Evolutionary conservation across 2,797 vertebrate species (phyloP), one percentile per base, ranked within the genome.

Genomic region (Nannoperca obscura): DNA sequence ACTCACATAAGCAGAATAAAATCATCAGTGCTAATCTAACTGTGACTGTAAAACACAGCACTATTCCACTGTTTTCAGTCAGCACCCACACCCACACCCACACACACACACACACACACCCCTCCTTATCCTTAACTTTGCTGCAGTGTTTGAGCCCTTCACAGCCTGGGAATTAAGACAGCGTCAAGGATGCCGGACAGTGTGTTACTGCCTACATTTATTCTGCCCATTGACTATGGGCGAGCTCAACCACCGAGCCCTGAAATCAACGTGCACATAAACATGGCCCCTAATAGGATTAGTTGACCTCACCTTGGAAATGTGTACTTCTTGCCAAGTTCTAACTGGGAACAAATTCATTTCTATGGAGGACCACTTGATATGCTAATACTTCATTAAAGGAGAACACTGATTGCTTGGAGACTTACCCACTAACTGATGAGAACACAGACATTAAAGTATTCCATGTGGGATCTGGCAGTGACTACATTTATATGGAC

Each of bases 231-330:
- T 80, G 80, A 82, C 81, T 82, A 57, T 61, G 57, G 64, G 34
- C 24, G 22, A 71, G 59, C 71, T 73, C 40, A 71, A 68, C 54
- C 78, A 42, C 55, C 3, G 19, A 71, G 63, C 52, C 73, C 60
- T 60, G 54, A 60, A 82, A 78, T 76, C 71, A 82, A 60, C 62
- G 73, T 76, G 78, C 55, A 73, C 80, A 78, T 74, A 78, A 84
- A 83, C 71, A 72, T 49, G 71, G 42, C 64, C 27, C 34, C 70
- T 76, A 76, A 77, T 67, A 71, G 50, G 38, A 80, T 82, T 61
- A 87, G 75, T 86, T 75, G 83, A 78, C 77, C 71, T 84, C 71
- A 76, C 71, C 59, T 49, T 61, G 61, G 42, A 81, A 71, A 64
- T 62, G 0, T 62, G 9, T 8, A 52, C 50, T 66, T 62, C 36